phyloP scores from a whole-genome alignment of 2,113 vertebrate genomes.

The Oenanthe melanoleuca region DNA sequence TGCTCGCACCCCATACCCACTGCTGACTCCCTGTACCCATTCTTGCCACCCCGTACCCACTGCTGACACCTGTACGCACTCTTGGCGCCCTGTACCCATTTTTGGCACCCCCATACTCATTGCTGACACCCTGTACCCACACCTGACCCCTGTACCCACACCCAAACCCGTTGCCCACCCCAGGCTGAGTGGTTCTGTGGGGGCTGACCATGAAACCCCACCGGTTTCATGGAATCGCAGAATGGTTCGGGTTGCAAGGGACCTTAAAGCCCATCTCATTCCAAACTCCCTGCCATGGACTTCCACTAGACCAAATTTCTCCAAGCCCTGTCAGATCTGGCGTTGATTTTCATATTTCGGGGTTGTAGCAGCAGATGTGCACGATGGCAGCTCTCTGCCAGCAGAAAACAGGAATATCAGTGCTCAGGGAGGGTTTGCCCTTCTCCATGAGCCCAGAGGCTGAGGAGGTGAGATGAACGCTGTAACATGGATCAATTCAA shows the following conservation, averaged over 20 bases:
- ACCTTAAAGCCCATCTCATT: too few species aligned
- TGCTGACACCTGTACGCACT: accelerated
- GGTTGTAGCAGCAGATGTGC: accelerated
- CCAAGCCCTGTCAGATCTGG: too few species aligned
- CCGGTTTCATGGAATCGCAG: accelerated
- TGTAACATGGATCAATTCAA: accelerated
- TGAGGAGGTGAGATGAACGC: not conserved
- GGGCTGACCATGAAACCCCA: not conserved
- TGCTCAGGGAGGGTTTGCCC: not conserved
- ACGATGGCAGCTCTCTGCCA: accelerated
- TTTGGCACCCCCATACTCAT: accelerated
- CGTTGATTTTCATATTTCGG: not conserved
- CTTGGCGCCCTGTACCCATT: accelerated
- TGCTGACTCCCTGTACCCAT: too few species aligned
- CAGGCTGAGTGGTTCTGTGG: not conserved
- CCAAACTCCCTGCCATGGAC: not conserved
- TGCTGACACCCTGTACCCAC: not conserved
- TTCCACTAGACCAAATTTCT: not conserved
- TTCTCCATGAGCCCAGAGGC: not conserved
- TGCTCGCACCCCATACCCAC: too few species aligned
- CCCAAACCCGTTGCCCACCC: not conserved
- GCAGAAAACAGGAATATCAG: accelerated
- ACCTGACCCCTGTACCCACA: not conserved
- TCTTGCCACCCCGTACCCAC: too few species aligned
- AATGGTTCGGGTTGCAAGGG: not conserved